Evolutionary conservation across 2,888 invertebrate species (phyloP), one percentile per base, ranked within the genome.

Genomic region (Drosophila suboccidentalis): DNA sequence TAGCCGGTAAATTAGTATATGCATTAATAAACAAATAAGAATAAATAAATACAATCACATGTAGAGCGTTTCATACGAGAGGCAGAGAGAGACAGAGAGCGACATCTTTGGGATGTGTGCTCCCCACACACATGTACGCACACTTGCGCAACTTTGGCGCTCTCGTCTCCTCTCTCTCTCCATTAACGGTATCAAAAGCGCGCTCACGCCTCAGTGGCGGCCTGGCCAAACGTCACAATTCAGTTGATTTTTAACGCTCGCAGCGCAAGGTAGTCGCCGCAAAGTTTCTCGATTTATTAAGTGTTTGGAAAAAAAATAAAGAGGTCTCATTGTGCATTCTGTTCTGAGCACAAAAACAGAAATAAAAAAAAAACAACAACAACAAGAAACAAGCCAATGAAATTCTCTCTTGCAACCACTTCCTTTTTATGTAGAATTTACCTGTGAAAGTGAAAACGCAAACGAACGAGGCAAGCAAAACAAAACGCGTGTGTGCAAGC

Each of bases 401-500:
- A 60, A 53, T 79, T 75, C 61, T 62, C 61, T 58, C 49, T 49
- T 26, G 63, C 63, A 39, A 63, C 55, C 69, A 67, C 67, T 62
- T 73, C 50, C 51, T 46, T 75, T 68, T 34, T 19, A 61, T 39
- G 54, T 67, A 87, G 89, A 78, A 81, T 80, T 74, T 87, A 87
- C 78, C 74, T 86, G 78, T 87, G 84, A 90, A 90, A 90, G 90
- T 90, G 90, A 90, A 90, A 87, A 87, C 88, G 75, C 38, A 80
- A 57, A 72, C 82, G 90, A 90, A 87, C 76, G 85, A 89, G 76
- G 70, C 71, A 87, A 87, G 84, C 86, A 87, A 87, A 87, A 87
- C 86, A 87, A 89, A 78, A 72, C 82, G 78, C 72, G 89, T 78
- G 87, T 87, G 78, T 71, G 78, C 69, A 81, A 77, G 57, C 47